Evolutionary conservation across 2,113 vertebrate species (phyloP).

Genomic region (Pedionomus torquatus): DNA sequence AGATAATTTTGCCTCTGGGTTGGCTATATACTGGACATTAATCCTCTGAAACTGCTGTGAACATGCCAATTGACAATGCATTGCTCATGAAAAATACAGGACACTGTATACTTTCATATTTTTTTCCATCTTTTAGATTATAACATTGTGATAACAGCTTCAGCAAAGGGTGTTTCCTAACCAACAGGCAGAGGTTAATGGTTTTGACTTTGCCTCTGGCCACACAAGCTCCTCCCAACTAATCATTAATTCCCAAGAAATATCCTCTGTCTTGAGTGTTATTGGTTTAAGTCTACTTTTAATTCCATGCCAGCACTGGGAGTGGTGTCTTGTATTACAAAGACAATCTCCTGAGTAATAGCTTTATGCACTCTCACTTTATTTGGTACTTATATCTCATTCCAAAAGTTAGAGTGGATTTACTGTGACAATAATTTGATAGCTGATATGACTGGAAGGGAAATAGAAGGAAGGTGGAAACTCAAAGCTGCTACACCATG

Average conservation of each 20-base stretch:
- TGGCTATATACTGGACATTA: not conserved
- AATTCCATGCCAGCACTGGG: not conserved
- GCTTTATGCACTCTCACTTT: not conserved
- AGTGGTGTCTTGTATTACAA: not conserved
- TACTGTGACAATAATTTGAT: not conserved
- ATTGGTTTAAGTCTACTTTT: not conserved
- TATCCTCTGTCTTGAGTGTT: not conserved
- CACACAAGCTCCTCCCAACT: not conserved
- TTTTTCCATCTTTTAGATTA: not conserved
- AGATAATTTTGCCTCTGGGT: not conserved
- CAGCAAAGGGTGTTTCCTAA: not conserved
- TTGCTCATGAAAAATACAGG: not conserved
- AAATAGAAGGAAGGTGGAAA: not conserved
- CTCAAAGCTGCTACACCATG: not conserved
- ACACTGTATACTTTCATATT: not conserved
- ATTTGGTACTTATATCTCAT: not conserved
- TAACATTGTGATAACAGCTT: not conserved
- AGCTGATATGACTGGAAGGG: not conserved
- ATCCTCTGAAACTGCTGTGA: not conserved
- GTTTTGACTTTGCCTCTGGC: not conserved
- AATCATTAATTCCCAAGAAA: not conserved
- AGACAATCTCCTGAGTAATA: not conserved
- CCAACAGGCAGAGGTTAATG: conserved; percentile 1
- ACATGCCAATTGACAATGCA: not conserved
- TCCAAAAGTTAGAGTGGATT: not conserved